Conservation (phyloP, 2,113 vertebrate species). For the Phodopus roborovskii region DNA sequence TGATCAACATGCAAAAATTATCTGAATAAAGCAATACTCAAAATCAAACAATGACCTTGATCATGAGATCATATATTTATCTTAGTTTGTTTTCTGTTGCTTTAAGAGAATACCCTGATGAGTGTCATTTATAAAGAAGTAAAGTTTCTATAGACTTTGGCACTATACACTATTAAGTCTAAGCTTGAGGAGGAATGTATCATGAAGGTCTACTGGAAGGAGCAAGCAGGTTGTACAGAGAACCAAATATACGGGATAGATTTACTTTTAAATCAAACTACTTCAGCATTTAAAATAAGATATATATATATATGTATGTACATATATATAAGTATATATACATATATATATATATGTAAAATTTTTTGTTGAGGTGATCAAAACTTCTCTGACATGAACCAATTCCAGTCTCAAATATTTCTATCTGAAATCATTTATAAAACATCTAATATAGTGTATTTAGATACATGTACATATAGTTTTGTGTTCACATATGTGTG, state of each 20-base stretch:
- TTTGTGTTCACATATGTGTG: neutral
- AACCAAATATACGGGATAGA: neutral
- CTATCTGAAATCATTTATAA: conserved; percentile 19
- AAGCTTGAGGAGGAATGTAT: neutral
- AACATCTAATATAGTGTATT: neutral
- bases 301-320: no score
- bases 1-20: neutral
- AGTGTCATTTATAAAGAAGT: neutral
- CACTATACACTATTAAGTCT: neutral
- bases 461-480: no score
- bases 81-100: neutral
- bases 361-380: neutral
- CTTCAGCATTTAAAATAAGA: neutral
- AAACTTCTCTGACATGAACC: neutral
- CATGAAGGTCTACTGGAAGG: neutral
- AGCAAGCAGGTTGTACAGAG: neutral
- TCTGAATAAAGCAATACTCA: neutral
- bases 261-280: neutral
- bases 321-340: no score
- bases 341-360: no score
- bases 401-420: conserved; percentile 32
- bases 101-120: neutral
- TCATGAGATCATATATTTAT: neutral
- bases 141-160: neutral
- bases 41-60: neutral